Base-by-base conservation (phyloP, 2,113 vertebrate species). In the Junco hyemalis region DNA sequence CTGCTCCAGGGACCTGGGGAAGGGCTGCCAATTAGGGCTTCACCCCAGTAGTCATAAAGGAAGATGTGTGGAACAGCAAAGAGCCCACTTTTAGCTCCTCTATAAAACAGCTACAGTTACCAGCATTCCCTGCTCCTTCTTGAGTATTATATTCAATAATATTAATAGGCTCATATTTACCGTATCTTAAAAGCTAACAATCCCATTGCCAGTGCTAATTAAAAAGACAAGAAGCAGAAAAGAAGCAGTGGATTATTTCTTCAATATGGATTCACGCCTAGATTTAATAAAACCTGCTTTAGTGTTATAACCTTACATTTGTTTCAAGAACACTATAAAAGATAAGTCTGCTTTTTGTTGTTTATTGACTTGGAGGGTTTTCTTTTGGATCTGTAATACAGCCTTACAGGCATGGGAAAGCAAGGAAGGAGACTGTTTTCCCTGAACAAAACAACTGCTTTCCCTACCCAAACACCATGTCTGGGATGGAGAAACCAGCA, bases 101-200 rank as follows among this genome's bases (percentile, higher is more conserved):
- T 86, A 96, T 97, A 96, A 97, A 97, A 88, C 70, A 96, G 60
- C 94, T 96, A 95, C 94, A 95, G 96, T 95, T 97, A 98, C 97
- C 97, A 98, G 96, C 94, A 97, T 95, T 72, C 88, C 93, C 66
- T 84, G 84, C 31, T 89, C 93, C 96, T 97, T 94, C 81, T 89
- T 95, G 93, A 98, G 86, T 70, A 73, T 70, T 73, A 89, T 0
- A 17, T 38, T 92, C 79, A 96, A 92, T 84, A 82, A 96, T 92
- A 96, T 95, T 96, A 97, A 96, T 63, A 95, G 91, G 88, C 79
- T 92, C 92, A 11, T 95, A 95, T 89, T 98, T 96, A 96, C 89
- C 44, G 0, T 79, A 95, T 94, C 93, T 95, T 96, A 94, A 96
- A 94, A 96, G 94, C 81, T 92, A 97, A 93, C 74, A 86, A 78